These are phyloP conservation scores for Ceyx erithaca DNA, from an alignment of 2,797 vertebrate species.

Conservation along the genomic window DNA sequence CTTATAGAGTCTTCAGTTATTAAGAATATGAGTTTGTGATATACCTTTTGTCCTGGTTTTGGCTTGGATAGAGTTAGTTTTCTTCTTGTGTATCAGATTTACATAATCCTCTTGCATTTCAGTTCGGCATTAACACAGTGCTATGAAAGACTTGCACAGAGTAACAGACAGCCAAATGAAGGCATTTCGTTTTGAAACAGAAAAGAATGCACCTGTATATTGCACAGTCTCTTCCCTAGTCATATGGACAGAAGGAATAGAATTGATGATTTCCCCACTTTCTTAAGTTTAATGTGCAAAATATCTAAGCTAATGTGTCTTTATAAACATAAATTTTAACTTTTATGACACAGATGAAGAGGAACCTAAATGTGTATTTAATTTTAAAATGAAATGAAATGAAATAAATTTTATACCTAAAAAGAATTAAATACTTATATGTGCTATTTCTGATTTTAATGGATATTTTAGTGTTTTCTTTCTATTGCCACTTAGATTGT, in stretches of 20 bases:
- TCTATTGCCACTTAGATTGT: not conserved
- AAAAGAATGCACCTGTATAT: not conserved
- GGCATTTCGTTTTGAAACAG: not conserved
- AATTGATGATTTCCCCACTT: not conserved
- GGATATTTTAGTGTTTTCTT: not conserved
- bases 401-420: not conserved
- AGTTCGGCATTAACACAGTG: not conserved
- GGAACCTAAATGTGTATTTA: not conserved
- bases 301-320: not conserved
- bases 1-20: not conserved
- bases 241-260: not conserved
- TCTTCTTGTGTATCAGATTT: not conserved
- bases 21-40: not conserved
- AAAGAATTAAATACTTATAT: not conserved
- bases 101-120: not conserved
- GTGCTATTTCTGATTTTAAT: not conserved
- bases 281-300: not conserved
- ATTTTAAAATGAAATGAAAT: not conserved
- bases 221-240: not conserved
- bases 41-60: not conserved
- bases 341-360: not conserved
- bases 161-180: not conserved
- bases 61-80: not conserved
- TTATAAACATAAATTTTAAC: not conserved
- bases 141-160: not conserved